Evolutionary conservation across 2,888 invertebrate species (phyloP), one percentile per base, ranked within the genome.

Genomic region (Seladonia tumulorum): DNA sequence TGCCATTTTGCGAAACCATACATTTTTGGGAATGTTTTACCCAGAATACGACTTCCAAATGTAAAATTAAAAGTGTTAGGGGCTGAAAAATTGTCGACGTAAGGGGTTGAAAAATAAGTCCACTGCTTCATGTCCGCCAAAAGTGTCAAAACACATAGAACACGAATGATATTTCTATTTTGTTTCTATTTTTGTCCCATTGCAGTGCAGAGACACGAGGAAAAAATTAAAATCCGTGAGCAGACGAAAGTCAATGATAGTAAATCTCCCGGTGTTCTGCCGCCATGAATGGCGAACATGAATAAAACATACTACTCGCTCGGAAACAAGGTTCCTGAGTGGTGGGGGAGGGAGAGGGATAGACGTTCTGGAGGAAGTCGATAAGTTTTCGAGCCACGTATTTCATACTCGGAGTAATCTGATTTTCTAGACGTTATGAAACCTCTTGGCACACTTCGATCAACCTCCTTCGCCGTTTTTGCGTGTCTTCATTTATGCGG

Each of bases 281-380:
- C 57, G 66, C 63, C 83, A 81, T 83, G 79, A 87, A 85, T 83
- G 86, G 82, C 45, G 29, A 47, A 57, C 81, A 87, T 90, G 90
- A 90, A 90, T 90, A 90, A 90, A 87, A 88, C 87, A 90, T 90
- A 79, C 47, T 75, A 49, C 71, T 81, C 60, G 63, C 71, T 66
- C 4, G 39, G 80, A 77, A 72, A 86, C 71, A 81, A 79, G 66
- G 45, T 8, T 73, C 39, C 12, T 5, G 35, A 5, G 35, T 4
- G 35, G 5, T 5, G 35, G 35, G 35, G 35, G 35, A 18, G 49
- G 25, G 60, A 57, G 76, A 81, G 57, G 80, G 79, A 82, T 87
- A 79, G 63, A 76, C 66, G 18, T 18, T 35, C 66, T 18, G 66
- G 18, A 66, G 66, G 66, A 66, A 35, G 66, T 66, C 18, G 35